Evolutionary conservation across 92 coral and sea anemone genomes (phyloP), one percentile per base, ranked within the genome.

Genomic region (Micromussa lordhowensis): DNA sequence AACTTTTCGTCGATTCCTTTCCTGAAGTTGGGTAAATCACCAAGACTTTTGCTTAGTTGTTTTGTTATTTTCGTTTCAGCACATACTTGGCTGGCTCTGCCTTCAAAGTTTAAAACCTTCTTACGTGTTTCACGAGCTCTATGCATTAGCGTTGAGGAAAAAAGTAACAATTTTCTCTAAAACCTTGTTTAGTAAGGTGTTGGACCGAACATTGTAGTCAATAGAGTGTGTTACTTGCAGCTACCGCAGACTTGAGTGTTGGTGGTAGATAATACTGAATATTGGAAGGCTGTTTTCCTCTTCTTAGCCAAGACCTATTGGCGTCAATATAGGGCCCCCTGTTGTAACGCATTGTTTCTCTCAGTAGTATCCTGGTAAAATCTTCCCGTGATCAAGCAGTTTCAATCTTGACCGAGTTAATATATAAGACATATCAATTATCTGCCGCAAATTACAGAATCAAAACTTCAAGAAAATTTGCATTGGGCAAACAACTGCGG

Each of bases 391-490:
- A 48, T n/a, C 63, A 12, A 13, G 81, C 22, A 18, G 31, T 57
- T 84, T 73, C 54, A 29, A 9, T 53, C 80, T 2, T 29, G 22
- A 10, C 22, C 26, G 51, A 34, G 76, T 53, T 34, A 28, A 36
- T 74, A 26, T 70, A 34, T 44, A 44, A 44, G 38, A 35, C 38
- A 35, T 35, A 54, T 55, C n/a, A 53, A 44, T 69, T 49, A 57
- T 68, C 69, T 55, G 35, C 29, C 18, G 15, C 64, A 19, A 83
- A 72, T 71, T 55, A 55, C 80, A 51, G 28, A 79, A 71, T 82
- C 59, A 66, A 82, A 82, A 82, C 88, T 84, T n/a, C 71, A 58
- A 35, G 88, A 32, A 73, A 84, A 84, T 38, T 84, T 84, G 81
- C 88, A 28, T 32, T 84, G 30, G 48, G 77, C 44, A 83, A 82